Evolutionary conservation across 2,797 vertebrate species (phyloP).

Genomic region (Apogon hyalosoma): DNA sequence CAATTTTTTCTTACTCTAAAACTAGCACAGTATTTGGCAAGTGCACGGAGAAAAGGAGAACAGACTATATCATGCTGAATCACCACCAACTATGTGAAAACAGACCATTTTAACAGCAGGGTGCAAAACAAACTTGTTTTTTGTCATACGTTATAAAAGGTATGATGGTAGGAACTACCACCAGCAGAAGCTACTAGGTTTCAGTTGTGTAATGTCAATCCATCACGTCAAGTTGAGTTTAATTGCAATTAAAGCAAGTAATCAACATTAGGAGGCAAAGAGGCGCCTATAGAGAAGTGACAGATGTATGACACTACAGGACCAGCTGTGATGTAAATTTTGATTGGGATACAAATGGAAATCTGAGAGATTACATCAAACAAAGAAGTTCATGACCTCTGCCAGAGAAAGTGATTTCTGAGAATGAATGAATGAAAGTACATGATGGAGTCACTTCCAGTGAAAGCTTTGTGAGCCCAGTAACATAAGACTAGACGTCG

Average conservation of each 20-base stretch:
- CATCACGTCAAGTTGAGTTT: conserved; percentile 17
- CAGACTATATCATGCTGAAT: conserved; percentile 55
- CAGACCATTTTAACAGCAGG: conserved; percentile 28
- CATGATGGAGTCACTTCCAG: conserved; percentile 7
- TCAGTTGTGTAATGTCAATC: conserved; percentile 10
- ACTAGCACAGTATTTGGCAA: conserved; percentile 45
- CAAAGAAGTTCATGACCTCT: conserved; percentile 20
- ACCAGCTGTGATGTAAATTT: conserved; percentile 16
- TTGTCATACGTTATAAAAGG: conserved; percentile 29
- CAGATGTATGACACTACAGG: background rate
- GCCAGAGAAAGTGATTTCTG: conserved; percentile 26
- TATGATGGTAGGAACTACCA: background rate
- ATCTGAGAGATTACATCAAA: conserved; percentile 26
- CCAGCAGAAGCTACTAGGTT: conserved; percentile 1
- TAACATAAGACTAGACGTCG: conserved; percentile 7
- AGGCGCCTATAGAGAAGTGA: background rate
- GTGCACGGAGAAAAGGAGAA: conserved; percentile 18
- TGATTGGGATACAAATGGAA: conserved; percentile 6
- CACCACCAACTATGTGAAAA: conserved; percentile 47
- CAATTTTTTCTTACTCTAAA: conserved; percentile 51
- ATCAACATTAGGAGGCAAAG: conserved; percentile 18
- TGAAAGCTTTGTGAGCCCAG: conserved; percentile 11
- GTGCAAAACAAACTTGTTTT: conserved; percentile 13
- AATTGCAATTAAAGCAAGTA: conserved; percentile 32
- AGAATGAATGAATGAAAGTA: conserved; percentile 19